phyloP scores from a whole-genome alignment of 2,888 invertebrate species.

The Boloria euphrosyne region DNA sequence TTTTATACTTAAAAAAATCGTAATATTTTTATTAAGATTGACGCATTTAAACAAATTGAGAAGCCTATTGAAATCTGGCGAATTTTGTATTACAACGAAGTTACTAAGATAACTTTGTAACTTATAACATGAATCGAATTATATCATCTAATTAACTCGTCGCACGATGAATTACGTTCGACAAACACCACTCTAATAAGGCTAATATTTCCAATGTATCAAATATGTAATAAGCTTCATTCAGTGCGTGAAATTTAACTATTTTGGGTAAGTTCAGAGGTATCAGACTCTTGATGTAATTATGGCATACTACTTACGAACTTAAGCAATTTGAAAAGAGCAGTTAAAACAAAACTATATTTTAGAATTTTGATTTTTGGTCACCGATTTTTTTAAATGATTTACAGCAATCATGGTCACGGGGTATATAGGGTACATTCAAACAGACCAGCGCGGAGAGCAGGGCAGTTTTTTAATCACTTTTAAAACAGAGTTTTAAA shows the following conservation, averaged over 20 bases:
- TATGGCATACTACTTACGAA: background rate
- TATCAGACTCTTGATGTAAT: background rate
- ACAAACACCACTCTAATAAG: slow-evolving; percentile 36
- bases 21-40: too few species aligned
- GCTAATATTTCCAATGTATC: slow-evolving; percentile 29
- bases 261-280: background rate
- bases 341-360: background rate
- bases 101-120: background rate
- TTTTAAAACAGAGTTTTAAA: too few species aligned
- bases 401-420: too few species aligned
- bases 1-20: too few species aligned
- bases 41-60: too few species aligned
- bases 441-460: too few species aligned
- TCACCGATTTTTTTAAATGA: too few species aligned
- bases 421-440: too few species aligned
- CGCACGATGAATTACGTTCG: slow-evolving; percentile 30
- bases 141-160: slow-evolving; percentile 35
- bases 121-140: slow-evolving; percentile 12
- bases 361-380: background rate
- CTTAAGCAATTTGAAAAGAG: background rate
- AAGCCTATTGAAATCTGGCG: too few species aligned
- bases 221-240: slow-evolving; percentile 11
- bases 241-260: background rate
- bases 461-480: too few species aligned
- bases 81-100: too few species aligned